Base-by-base conservation (phyloP, 2,888 invertebrate species). In the Meandrusa payeni region DNA sequence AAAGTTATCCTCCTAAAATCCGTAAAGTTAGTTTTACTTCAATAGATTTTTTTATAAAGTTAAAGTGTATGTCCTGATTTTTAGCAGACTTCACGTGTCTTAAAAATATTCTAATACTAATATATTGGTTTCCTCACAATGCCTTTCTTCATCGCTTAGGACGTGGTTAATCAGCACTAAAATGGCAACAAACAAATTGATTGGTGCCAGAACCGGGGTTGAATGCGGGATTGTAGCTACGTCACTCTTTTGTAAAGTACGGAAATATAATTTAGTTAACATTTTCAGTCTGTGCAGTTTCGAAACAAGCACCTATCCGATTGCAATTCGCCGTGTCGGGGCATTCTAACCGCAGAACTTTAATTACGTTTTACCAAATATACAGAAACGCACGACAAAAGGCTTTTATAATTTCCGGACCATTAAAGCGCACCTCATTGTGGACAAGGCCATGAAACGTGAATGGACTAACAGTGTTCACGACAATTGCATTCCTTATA, bases 351-450 rank as follows among this genome's bases (percentile, higher is more conserved):
- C 72, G 59, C 72, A 70, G 59, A 68, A 68, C 63, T 62, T 56
- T 41, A 69, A 65, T 67, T 61, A 59, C 55, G 53, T 56, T 63
- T 59, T 55, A 54, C 58, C 59, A 54, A 74, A 69, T 69, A 59
- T 41, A 41, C 54, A 67, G 55, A 57, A 53, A 60, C 52, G 56
- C 54, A 69, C 63, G 66, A 74, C 74, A 74, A 74, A 69, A 69
- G n/a, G 55, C 61, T 65, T 59, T 71, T 68, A 72, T 70, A 76
- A 78, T 85, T 80, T 83, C 82, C 81, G 79, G 76, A 68, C 74
- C 75, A 74, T 73, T 78, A 77, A 73, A 68, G 63, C 72, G 56
- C 67, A 69, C 64, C 67, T 76, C 64, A 64, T 60, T 69, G 63
- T 59, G 55, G 51, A 63, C 85, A 85, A 85, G 85, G 85, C 69